phyloP scores from a whole-genome alignment of 2,113 vertebrate species.

The Desmodus rotundus region DNA sequence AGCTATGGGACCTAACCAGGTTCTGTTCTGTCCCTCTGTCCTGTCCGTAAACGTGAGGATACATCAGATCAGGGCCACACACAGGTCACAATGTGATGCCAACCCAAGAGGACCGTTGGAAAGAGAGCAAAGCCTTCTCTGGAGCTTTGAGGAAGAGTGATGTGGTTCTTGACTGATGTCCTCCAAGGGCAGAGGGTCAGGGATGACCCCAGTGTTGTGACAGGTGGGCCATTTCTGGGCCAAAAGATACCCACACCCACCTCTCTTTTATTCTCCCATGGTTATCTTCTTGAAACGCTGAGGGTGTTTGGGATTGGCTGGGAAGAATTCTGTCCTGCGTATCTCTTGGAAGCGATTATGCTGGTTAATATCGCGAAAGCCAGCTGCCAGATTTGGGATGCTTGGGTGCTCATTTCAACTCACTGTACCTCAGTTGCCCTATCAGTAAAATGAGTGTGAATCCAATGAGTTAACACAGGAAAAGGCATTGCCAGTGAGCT shows the following conservation, averaged over 20 bases:
- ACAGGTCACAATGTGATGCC: neutral
- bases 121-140: neutral
- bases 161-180: neutral
- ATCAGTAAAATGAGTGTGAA: neutral
- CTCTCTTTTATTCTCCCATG: neutral
- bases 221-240: neutral
- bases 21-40: neutral
- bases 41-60: neutral
- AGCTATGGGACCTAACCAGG: neutral
- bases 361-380: neutral
- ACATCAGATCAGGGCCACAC: neutral
- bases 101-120: neutral
- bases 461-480: neutral
- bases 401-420: neutral
- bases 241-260: neutral
- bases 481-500: neutral
- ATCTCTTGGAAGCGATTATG: neutral
- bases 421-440: neutral
- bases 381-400: neutral
- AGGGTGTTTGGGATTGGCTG: neutral
- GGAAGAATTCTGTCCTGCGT: neutral
- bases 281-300: neutral
- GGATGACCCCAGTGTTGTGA: neutral
- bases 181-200: neutral
- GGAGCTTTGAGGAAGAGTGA: neutral